Percentiles rank a stretch among this genome's conserved stretches.
Evolutionary conservation across 2,888 invertebrate genomes (phyloP).

Genomic region (Eupithecia dodoneata): DNA sequence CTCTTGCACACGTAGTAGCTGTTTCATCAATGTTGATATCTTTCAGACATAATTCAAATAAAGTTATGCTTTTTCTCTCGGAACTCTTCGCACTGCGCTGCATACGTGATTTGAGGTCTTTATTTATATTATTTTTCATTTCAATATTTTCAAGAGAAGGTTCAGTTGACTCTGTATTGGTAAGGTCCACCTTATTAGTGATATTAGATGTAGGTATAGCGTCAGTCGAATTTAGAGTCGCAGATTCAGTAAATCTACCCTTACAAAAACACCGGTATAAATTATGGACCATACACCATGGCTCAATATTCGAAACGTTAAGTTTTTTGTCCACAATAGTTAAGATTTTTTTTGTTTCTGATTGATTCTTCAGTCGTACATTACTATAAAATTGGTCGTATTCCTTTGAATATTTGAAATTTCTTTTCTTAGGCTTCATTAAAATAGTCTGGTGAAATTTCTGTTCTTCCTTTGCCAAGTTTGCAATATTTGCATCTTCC

Average conservation of each 20-base stretch:
- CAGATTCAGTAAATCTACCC: constrained; percentile 63
- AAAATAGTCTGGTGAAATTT: constrained; percentile 89
- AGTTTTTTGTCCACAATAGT: constrained; percentile 59
- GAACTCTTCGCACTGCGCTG: constrained; percentile 14
- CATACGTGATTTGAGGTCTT: constrained; percentile 19
- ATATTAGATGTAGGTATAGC: constrained; percentile 13
- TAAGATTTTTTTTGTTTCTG: constrained; percentile 50
- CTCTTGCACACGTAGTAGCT: constrained; percentile 57
- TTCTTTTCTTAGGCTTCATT: constrained; percentile 84
- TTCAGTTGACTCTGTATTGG: constrained; percentile 11
- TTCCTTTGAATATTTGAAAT: constrained; percentile 85
- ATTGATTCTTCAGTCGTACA: constrained; percentile 57
- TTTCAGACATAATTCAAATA: neutral
- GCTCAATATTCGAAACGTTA: constrained; percentile 77
- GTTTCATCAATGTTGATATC: constrained; percentile 16
- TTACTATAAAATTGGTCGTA: constrained; percentile 82
- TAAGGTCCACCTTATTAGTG: constrained; percentile 10
- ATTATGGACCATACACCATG: constrained; percentile 87
- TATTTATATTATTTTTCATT: constrained; percentile 11
- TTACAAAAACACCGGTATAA: constrained; percentile 87
- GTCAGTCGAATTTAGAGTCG: constrained; percentile 16
- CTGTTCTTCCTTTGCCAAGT: constrained; percentile 87
- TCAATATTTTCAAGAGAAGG: neutral
- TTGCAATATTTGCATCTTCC: constrained; percentile 78
- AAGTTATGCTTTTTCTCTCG: constrained; percentile 13